A percentile compares a stretch with the other conserved stretches of the same genome.
phyloP scores from a whole-genome alignment of 2,888 invertebrate genomes.

The Blastobasis lacticolella region DNA sequence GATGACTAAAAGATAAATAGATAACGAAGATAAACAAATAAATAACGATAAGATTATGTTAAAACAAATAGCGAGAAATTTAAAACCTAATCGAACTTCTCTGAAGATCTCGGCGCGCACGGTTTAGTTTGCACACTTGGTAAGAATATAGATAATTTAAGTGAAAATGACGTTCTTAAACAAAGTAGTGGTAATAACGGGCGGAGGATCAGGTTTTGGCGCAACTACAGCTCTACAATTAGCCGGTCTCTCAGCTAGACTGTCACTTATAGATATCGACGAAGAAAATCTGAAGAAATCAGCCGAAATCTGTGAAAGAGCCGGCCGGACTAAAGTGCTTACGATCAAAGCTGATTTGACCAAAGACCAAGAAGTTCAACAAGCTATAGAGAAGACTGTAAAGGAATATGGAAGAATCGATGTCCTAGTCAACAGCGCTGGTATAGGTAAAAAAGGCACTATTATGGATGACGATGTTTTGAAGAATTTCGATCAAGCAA shows the following conservation, averaged over 20 bases:
- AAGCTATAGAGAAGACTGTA: conserved; percentile 24
- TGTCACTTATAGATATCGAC: conserved; percentile 30
- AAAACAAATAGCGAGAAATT: too few species aligned
- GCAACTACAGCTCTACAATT: conserved; percentile 31
- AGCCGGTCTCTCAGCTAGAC: conserved; percentile 31
- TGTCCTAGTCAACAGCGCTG: conserved; percentile 34
- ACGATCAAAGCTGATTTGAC: conserved; percentile 25
- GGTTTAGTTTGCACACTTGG: too few species aligned
- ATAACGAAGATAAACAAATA: too few species aligned
- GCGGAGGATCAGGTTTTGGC: conserved; percentile 36
- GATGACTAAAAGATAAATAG: too few species aligned
- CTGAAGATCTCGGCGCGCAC: too few species aligned
- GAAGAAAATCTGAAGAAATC: conserved; percentile 21
- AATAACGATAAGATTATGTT: too few species aligned
- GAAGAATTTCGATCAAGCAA: conserved; percentile 25
- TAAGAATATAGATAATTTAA: not conserved
- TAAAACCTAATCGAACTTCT: too few species aligned
- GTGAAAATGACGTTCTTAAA: conserved; percentile 30
- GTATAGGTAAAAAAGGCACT: conserved; percentile 16
- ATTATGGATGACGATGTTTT: conserved; percentile 24
- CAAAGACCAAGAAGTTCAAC: conserved; percentile 24
- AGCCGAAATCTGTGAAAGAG: conserved; percentile 23
- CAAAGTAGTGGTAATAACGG: conserved; percentile 35
- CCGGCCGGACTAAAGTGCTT: conserved; percentile 27
- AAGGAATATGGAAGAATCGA: conserved; percentile 28